phyloP scores from a whole-genome alignment of 2,797 vertebrate species.

The Xenops minutus region DNA sequence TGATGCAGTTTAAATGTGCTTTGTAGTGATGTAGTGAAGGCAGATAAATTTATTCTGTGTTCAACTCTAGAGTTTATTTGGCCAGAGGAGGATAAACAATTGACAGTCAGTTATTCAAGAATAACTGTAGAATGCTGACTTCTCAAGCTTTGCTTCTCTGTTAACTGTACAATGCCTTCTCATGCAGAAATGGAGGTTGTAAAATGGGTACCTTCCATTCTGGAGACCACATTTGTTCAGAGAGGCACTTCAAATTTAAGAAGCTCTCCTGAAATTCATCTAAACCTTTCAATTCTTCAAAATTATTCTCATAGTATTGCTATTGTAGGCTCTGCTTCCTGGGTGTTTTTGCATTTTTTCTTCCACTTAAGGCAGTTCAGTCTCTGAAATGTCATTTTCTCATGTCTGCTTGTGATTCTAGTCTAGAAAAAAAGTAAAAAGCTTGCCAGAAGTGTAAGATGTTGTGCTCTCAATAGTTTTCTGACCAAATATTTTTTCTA shows the following conservation, averaged over 20 bases:
- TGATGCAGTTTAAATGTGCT: background rate
- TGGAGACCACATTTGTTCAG: background rate
- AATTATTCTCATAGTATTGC: background rate
- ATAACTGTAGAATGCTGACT: background rate
- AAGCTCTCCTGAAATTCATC: background rate
- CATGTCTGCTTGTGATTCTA: background rate
- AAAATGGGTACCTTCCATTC: background rate
- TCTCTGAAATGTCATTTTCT: background rate
- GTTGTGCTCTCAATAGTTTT: background rate
- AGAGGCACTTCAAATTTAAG: background rate
- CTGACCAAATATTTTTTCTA: background rate
- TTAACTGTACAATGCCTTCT: background rate
- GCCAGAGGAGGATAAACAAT: background rate
- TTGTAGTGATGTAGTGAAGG: background rate
- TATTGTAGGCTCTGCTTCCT: background rate
- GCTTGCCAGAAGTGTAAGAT: background rate
- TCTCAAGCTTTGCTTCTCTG: background rate
- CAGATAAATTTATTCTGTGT: background rate
- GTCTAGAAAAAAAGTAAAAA: background rate
- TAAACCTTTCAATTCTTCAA: background rate
- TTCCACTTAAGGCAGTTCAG: background rate
- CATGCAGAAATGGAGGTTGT: background rate
- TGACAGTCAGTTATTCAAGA: background rate
- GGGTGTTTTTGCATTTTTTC: background rate
- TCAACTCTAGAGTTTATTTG: constrained; percentile 24